Base-by-base conservation (phyloP, 1,140 invertebrate species). In the Medauroidea extradentata region DNA sequence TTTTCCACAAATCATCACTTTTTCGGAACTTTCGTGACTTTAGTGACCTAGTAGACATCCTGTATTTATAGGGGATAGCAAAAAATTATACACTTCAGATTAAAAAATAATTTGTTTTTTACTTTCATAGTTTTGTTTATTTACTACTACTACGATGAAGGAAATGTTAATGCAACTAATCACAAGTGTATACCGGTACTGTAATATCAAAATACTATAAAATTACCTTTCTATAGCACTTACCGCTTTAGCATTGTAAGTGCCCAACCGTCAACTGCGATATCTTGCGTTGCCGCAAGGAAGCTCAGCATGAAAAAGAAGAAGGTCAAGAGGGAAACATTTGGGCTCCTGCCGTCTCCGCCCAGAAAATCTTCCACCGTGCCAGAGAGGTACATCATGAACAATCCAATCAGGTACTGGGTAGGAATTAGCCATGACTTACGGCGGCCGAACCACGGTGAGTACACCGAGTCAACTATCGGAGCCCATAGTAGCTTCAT, bases 181-280 rank as follows among this genome's bases (percentile, higher is more conserved):
- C n/a, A n/a, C n/a, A n/a, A n/a, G n/a, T n/a, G n/a, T n/a, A n/a
- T n/a, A n/a, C n/a, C n/a, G n/a, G n/a, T n/a, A n/a, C n/a, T n/a
- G n/a, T n/a, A n/a, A n/a, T n/a, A n/a, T n/a, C n/a, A n/a, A n/a
- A n/a, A n/a, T n/a, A n/a, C n/a, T n/a, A n/a, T n/a, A n/a, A n/a
- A n/a, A n/a, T n/a, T n/a, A n/a, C n/a, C n/a, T n/a, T n/a, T n/a
- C n/a, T n/a, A n/a, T n/a, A n/a, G n/a, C n/a, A n/a, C n/a, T 65
- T 74, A 90, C 86, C 91, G 90, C 73, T 95, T 93, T 2, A 99
- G 78, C 93, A 99, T 99, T 2, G 97, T 99, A 1, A 99, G 77
- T 1, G 97, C 97, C 98, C 98, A 99, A 2, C 98, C 98, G 83
- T 99, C 98, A 1, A 99, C 96, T 54, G 96, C 96, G 71, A 99